Evolutionary conservation across 1,140 invertebrate species (phyloP).

Genomic region (Trissolcus basalis): DNA sequence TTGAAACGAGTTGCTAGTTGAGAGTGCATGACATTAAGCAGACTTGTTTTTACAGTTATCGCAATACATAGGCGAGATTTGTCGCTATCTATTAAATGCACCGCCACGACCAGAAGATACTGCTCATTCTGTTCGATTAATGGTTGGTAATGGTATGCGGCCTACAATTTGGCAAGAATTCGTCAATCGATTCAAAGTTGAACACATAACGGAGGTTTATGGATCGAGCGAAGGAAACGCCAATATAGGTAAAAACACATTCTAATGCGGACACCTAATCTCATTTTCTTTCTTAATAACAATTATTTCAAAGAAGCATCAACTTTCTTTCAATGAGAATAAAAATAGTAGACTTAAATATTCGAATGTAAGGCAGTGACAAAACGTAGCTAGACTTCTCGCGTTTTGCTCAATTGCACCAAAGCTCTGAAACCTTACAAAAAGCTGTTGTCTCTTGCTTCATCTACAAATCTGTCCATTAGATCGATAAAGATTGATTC

Average conservation of each 20-base stretch:
- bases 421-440: too few species aligned
- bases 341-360: too few species aligned
- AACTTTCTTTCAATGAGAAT: too few species aligned
- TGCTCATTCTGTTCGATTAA: conserved; percentile 70
- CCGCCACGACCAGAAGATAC: conserved; percentile 75
- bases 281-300: too few species aligned
- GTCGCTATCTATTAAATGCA: conserved; percentile 84
- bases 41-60: conserved; percentile 75
- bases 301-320: too few species aligned
- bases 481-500: not conserved
- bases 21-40: not conserved
- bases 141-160: conserved; percentile 76
- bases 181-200: conserved; percentile 80
- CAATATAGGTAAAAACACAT: conserved; percentile 76
- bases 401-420: too few species aligned
- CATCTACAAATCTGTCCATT: not conserved
- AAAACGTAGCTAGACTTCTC: too few species aligned
- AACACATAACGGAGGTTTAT: conserved; percentile 83
- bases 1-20: too few species aligned
- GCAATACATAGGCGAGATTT: conserved; percentile 89
- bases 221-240: conserved; percentile 88
- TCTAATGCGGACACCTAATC: too few species aligned
- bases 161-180: conserved; percentile 74
- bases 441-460: too few species aligned
- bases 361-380: too few species aligned